Evolutionary conservation across 1,140 invertebrate genomes (phyloP).

Genomic region (Eriosoma lanigerum): DNA sequence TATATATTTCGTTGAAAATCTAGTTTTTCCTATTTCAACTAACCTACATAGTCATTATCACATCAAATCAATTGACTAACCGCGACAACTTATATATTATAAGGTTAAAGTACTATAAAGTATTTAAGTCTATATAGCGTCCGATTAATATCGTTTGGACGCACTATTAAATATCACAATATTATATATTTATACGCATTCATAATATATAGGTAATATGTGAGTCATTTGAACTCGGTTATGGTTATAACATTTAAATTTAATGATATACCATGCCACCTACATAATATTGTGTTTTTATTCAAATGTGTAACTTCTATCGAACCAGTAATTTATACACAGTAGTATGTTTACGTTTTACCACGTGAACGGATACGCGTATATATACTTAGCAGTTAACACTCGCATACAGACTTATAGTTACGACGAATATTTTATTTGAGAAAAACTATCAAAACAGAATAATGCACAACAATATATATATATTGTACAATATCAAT

Average conservation of each 20-base stretch:
- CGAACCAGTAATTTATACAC: neutral
- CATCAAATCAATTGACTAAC: neutral
- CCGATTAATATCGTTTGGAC: neutral
- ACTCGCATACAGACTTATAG: no score
- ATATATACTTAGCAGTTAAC: no score
- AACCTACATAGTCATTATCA: neutral
- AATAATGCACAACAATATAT: no score
- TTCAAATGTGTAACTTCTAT: neutral
- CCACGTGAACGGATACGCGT: neutral
- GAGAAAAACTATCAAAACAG: no score
- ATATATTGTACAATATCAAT: no score
- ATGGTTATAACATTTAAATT: constrained; percentile 27
- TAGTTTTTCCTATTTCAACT: neutral
- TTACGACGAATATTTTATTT: no score
- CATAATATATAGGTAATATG: neutral
- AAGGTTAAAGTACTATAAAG: no score
- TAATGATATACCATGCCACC: neutral
- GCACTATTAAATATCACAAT: no score
- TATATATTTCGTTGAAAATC: neutral
- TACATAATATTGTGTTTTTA: neutral
- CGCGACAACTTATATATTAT: no score
- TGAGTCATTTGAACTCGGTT: neutral
- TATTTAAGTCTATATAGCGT: no score
- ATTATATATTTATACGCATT: no score
- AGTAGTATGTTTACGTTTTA: constrained; percentile 3